Percentiles rank a stretch among this genome's conserved stretches.
phyloP scores from a whole-genome alignment of 2,113 vertebrate genomes.

The Solenodon paradoxus region DNA sequence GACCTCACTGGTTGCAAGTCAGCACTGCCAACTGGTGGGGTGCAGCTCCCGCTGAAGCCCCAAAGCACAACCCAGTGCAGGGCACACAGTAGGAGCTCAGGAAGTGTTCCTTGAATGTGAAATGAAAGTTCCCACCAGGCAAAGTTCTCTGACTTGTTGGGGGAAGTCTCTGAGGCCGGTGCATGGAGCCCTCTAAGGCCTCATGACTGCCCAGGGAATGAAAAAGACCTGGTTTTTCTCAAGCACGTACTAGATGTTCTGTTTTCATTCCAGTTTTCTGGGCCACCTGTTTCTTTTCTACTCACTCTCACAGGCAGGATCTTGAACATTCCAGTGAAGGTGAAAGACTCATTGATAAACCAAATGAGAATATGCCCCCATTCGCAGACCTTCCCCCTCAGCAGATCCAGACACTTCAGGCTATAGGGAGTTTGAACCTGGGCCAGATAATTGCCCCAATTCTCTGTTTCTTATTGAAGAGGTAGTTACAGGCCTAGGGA shows the following conservation, averaged over 20 bases:
- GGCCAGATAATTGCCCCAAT: conserved; percentile 74
- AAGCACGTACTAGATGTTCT: not conserved
- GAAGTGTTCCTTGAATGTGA: not conserved
- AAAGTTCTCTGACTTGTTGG: not conserved
- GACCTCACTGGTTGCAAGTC: not conserved
- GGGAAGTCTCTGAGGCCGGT: not conserved
- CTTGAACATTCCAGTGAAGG: not conserved
- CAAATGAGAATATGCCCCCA: not conserved
- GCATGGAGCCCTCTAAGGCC: not conserved
- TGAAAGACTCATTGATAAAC: not conserved
- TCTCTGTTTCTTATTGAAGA: conserved; percentile 60
- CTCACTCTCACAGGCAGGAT: not conserved
- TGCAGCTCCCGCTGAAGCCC: not conserved
- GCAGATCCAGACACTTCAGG: conserved; percentile 27
- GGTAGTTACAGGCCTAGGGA: conserved; percentile 59
- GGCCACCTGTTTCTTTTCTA: not conserved
- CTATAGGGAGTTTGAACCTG: conserved; percentile 68
- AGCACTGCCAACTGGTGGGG: not conserved
- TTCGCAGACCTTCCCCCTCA: not conserved
- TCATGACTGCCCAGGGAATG: not conserved
- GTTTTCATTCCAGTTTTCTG: not conserved
- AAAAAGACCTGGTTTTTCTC: conserved; percentile 2
- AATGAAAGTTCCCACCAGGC: not conserved
- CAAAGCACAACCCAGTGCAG: not conserved
- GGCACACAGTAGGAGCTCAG: not conserved